These are phyloP conservation scores for Struthio camelus DNA, from an alignment of 2,113 vertebrate species.

Conservation along the genomic window DNA sequence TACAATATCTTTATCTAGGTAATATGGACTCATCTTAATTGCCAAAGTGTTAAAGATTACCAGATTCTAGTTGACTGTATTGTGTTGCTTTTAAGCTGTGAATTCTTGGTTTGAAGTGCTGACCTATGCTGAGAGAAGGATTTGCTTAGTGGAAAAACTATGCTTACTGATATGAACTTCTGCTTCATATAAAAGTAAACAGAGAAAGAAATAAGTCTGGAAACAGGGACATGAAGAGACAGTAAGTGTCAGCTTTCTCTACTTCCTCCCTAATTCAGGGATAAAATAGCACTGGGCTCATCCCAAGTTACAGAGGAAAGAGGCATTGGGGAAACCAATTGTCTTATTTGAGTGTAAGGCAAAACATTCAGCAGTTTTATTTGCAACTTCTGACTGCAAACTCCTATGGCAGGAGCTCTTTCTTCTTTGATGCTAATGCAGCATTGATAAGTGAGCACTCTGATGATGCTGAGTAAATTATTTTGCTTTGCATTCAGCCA, in stretches of 20 bases:
- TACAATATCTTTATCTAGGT: neutral
- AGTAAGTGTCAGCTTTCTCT: neutral
- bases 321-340: neutral
- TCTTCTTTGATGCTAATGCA: neutral
- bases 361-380: neutral
- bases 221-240: neutral
- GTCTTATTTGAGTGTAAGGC: neutral
- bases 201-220: neutral
- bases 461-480: neutral
- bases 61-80: neutral
- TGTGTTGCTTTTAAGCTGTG: neutral
- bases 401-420: neutral
- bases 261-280: neutral
- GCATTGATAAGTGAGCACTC: neutral
- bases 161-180: neutral
- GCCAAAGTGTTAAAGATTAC: neutral
- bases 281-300: neutral
- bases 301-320: neutral
- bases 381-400: neutral
- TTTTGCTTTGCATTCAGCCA: slow-evolving; percentile 10
- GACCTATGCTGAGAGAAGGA: neutral
- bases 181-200: neutral
- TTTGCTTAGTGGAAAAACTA: neutral
- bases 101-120: neutral
- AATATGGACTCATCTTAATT: neutral